Percentiles rank a stretch among this genome's conserved stretches.
These are phyloP conservation scores for Lycophotia porphyrea DNA, from an alignment of 2,888 invertebrate species.

Conservation along the genomic window DNA sequence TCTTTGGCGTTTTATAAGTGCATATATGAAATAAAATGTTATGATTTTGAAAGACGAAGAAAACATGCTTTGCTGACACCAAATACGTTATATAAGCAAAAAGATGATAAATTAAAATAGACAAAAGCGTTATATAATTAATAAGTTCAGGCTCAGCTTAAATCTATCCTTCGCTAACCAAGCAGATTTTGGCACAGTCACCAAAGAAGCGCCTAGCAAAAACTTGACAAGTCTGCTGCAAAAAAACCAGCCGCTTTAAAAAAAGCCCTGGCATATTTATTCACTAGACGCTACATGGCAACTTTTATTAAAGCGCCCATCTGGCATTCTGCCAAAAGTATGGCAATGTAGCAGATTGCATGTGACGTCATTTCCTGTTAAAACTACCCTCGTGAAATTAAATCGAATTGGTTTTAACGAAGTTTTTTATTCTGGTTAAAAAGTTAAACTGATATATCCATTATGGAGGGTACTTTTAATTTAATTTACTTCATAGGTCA, in stretches of 20 bases:
- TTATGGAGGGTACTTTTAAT: conserved; percentile 16
- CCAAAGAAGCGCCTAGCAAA: conserved; percentile 19
- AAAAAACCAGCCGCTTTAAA: conserved; percentile 35
- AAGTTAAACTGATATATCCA: conserved; percentile 29
- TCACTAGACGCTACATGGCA: conserved; percentile 48
- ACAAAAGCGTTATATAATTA: background rate
- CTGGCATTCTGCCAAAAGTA: conserved; percentile 59
- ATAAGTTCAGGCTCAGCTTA: background rate
- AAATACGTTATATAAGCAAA: no score
- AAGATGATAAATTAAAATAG: background rate
- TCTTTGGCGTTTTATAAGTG: no score
- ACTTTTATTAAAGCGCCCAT: conserved; percentile 60
- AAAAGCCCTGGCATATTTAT: conserved; percentile 52
- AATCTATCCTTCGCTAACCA: background rate
- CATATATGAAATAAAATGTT: background rate
- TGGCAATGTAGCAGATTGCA: conserved; percentile 59
- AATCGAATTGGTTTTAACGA: conserved; percentile 46
- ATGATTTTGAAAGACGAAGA: background rate
- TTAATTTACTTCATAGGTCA: conserved; percentile 7
- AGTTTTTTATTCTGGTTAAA: conserved; percentile 42
- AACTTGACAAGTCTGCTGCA: conserved; percentile 16
- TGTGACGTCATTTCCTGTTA: conserved; percentile 52
- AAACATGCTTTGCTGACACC: no score
- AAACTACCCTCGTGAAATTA: conserved; percentile 51
- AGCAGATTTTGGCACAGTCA: conserved; percentile 28